Evolutionary conservation across 2,113 vertebrate species (phyloP).

Genomic region (Serinus canaria): DNA sequence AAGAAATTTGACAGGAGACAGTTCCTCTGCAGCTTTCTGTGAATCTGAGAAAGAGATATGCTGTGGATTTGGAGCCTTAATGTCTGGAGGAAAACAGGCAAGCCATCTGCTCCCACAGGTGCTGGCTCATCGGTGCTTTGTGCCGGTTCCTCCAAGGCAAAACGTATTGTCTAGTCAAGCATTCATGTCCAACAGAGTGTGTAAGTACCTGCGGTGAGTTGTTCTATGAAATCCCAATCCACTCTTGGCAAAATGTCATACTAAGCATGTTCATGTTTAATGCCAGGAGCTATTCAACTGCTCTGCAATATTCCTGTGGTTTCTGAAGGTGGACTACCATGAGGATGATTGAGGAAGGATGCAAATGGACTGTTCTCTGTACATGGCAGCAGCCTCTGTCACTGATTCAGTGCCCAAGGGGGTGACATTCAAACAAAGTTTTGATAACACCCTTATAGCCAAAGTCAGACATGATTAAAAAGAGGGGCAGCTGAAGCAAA

Average conservation of each 20-base stretch:
- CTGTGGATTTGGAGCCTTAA: background rate
- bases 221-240: background rate
- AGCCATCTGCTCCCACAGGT: constrained; percentile 20
- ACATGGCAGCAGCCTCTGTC: background rate
- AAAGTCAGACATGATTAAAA: background rate
- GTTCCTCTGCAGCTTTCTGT: background rate
- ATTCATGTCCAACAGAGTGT: constrained; percentile 1
- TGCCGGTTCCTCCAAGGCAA: background rate
- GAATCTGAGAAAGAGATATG: background rate
- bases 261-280: background rate
- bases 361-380: background rate
- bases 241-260: background rate
- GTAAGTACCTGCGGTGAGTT: background rate
- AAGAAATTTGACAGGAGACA: background rate
- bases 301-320: background rate
- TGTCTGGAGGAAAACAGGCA: background rate
- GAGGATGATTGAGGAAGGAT: background rate
- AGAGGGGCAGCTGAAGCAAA: background rate
- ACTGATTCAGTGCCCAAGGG: background rate
- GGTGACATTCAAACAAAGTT: background rate
- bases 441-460: background rate
- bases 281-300: background rate
- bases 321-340: background rate
- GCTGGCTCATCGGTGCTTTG: background rate
- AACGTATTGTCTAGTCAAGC: background rate